Base-by-base conservation (phyloP, 1,140 invertebrate genomes). In the Octopus sinensis region DNA sequence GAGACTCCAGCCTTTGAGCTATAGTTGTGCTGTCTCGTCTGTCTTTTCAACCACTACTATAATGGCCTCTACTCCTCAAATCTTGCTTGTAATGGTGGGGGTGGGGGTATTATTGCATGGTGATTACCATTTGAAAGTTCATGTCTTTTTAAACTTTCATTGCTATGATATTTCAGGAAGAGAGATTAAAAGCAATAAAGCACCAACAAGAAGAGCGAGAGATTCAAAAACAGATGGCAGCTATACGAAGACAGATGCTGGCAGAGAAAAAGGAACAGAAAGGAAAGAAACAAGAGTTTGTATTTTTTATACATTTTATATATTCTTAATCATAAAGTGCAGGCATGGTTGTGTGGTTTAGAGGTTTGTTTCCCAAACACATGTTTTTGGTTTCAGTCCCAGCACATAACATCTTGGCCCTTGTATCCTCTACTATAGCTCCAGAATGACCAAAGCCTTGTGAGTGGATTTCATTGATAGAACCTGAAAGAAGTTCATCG, bases 161-260 rank as follows among this genome's bases (percentile, higher is more conserved):
- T 12, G 17, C 56, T 54, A 53, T 62, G 76, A 52, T 78, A 78
- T 78, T 85, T 51, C 82, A 89, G 88, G 89, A 91, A 79, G 87
- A 90, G 75, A 84, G 85, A 77, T 85, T 87, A 13, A 88, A 87
- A 84, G 81, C 86, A 43, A 53, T 85, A 17, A 85, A 85, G 30
- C 82, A 62, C 51, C 88, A 86, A 79, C 83, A 84, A 82, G 90
- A 91, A 80, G 90, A 91, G 68, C 83, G 86, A 81, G 83, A 86
- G 54, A 86, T 90, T 12, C 85, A 87, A 56, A 87, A 88, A 83
- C 88, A 90, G 82, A 90, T 90, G 87, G 84, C 86, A 5, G 85
- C 82, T 53, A 88, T 91, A 13, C 83, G 89, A 12, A 88, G 88
- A 84, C 86, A 90, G 80, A 89, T 91, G 88, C 83, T 86, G 52